These are phyloP conservation scores for Merops nubicus DNA, from an alignment of 2,113 vertebrate genomes.

Conservation along the genomic window DNA sequence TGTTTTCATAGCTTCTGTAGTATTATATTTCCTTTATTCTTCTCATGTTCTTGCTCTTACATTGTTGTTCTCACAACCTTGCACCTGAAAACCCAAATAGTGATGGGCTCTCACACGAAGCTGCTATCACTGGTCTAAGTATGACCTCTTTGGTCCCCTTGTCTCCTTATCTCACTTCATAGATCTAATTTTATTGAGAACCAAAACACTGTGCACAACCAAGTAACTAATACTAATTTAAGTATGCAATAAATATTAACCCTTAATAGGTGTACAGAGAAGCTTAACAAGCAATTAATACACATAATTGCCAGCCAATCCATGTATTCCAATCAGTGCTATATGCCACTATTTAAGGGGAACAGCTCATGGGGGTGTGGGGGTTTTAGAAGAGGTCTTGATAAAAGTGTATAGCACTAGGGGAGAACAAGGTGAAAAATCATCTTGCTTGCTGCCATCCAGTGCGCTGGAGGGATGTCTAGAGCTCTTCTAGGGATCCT, in stretches of 20 bases:
- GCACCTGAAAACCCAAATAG: neutral
- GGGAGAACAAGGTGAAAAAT: neutral
- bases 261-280: fast-evolving
- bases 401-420: neutral
- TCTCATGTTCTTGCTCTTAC: neutral
- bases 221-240: neutral
- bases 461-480: neutral
- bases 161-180: neutral
- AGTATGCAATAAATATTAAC: neutral
- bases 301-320: neutral
- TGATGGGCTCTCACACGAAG: neutral
- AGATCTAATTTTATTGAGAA: neutral
- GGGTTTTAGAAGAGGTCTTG: neutral
- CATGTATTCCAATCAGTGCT: fast-evolving
- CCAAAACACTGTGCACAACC: neutral
- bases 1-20: neutral
- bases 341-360: neutral
- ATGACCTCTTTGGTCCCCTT: neutral
- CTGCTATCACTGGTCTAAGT: neutral
- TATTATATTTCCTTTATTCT: neutral
- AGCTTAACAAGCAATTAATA: neutral
- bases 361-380: fast-evolving
- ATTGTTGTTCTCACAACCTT: neutral
- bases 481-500: neutral
- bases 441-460: neutral